These are phyloP conservation scores for Telmatherina bonti DNA, from an alignment of 2,797 vertebrate genomes.

Conservation along the genomic window DNA sequence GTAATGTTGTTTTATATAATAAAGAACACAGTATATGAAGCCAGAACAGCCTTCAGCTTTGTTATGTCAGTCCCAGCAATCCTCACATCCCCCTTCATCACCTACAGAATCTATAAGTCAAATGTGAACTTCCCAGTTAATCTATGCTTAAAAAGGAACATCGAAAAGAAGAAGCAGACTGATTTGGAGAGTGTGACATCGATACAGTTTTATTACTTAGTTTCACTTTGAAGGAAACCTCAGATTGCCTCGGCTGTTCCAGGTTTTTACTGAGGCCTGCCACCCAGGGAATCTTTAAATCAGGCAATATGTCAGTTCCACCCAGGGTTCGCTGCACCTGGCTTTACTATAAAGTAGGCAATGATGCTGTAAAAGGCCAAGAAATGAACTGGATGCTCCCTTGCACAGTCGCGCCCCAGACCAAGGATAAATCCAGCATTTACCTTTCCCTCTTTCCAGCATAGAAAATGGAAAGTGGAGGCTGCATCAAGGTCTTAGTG, in stretches of 20 bases:
- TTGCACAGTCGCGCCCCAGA: conserved; percentile 52
- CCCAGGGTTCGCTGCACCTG: conserved; percentile 70
- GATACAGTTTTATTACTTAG: conserved; percentile 66
- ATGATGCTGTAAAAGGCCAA: conserved; percentile 77
- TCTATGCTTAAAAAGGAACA: conserved; percentile 46
- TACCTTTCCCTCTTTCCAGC: conserved; percentile 54
- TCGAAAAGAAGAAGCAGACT: conserved; percentile 21
- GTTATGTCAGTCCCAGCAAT: conserved; percentile 43
- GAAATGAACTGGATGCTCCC: conserved; percentile 75
- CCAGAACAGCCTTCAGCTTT: conserved; percentile 19
- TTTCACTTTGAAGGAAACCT: conserved; percentile 72
- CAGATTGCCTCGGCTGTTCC: conserved; percentile 70
- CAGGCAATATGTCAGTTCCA: conserved; percentile 75
- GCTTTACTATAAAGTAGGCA: conserved; percentile 76
- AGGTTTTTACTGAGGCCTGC: conserved; percentile 67
- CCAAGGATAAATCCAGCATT: conserved; percentile 69
- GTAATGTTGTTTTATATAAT: conserved; percentile 13
- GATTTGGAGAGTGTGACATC: conserved; percentile 44
- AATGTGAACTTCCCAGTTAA: conserved; percentile 56
- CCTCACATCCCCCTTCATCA: conserved; percentile 10
- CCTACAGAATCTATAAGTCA: conserved; percentile 36
- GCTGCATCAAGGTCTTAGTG: conserved; percentile 52
- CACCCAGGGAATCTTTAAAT: conserved; percentile 77
- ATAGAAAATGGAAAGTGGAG: conserved; percentile 33
- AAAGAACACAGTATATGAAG: conserved; percentile 3